Evolutionary conservation across 2,113 vertebrate genomes (phyloP), one percentile per base, ranked within the genome.

Genomic region (Indicator maculatus): DNA sequence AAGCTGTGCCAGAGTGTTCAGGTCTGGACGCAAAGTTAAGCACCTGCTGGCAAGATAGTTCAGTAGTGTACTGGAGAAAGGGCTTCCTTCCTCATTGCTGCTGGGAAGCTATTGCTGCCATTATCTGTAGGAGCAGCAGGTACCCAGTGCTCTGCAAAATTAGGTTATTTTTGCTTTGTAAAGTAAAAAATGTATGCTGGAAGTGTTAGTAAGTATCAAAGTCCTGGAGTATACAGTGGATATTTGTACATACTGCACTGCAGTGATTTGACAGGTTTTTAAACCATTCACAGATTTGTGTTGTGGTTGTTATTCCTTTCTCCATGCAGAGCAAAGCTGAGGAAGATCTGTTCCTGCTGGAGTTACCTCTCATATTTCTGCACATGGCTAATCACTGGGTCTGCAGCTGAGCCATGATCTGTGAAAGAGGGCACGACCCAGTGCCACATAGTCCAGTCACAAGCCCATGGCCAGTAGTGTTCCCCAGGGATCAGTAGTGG

Each of bases 401-500:
- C 81, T 86, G 71, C 30, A 88, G 36, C 83, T 91, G 83, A 86
- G 88, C 52, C 10, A 30, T n/a, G 64, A 83, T 92, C 94, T 96
- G 92, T 80, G 80, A 66, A 67, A 64, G 16, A 67, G 79, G n/a
- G 19, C 20, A 41, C 12, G 50, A 52, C 50, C 24, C 23, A 52
- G 50, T 7, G 12, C 12, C 7, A 21, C 47, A 52, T 11, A 52
- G 50, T 52, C 21, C 4, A 18, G 23, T 52, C 12, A 12, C 11
- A 24, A 52, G 23, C 23, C 23, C 24, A 24, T 52, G 50, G 23
- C 47, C 50, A 52, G 50, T 52, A 12, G 50, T 52, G 50, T 52
- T 24, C 50, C 50, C 50, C 23, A 52, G 50, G 50, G 50, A 52
- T 26, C 12, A 52, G 50, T 24, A 52, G 50, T 52, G 50, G 23